Evolutionary conservation across 2,113 vertebrate genomes (phyloP).

Genomic region (Motacilla tschutschensis): DNA sequence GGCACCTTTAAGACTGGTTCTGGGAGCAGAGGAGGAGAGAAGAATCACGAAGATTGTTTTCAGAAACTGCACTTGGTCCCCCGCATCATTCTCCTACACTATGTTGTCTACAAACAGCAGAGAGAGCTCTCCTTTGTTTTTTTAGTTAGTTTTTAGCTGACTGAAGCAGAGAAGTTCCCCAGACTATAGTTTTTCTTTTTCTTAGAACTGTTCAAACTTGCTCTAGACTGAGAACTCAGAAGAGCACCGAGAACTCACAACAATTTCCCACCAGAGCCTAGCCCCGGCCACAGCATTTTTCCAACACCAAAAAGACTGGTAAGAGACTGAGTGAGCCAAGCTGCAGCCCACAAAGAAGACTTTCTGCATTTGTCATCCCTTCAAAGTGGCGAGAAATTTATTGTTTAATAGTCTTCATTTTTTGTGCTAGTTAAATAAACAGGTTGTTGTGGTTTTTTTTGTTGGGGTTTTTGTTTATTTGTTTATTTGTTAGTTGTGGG

Average conservation of each 20-base stretch:
- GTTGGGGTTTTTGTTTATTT: no score
- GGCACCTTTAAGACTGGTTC: neutral
- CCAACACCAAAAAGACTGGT: neutral
- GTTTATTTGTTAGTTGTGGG: no score
- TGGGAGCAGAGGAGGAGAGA: neutral
- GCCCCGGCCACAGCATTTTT: neutral
- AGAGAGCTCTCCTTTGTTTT: neutral
- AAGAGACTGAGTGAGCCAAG: neutral
- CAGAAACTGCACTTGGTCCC: neutral
- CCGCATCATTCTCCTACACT: neutral
- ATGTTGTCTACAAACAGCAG: neutral
- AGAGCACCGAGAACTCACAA: neutral
- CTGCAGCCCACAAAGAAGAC: neutral
- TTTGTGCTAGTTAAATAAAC: neutral
- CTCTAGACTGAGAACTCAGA: neutral
- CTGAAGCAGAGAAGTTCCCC: neutral
- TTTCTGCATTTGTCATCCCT: neutral
- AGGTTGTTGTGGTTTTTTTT: no score
- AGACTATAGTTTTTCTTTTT: neutral
- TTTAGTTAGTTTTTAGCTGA: neutral
- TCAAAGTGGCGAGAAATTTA: neutral
- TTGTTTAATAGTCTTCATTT: neutral
- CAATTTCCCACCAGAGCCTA: neutral
- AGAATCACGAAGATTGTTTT: neutral
- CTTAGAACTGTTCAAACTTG: neutral